These are phyloP conservation scores for Oostethus manadensis DNA, from an alignment of 2,113 vertebrate species.

Conservation along the genomic window DNA sequence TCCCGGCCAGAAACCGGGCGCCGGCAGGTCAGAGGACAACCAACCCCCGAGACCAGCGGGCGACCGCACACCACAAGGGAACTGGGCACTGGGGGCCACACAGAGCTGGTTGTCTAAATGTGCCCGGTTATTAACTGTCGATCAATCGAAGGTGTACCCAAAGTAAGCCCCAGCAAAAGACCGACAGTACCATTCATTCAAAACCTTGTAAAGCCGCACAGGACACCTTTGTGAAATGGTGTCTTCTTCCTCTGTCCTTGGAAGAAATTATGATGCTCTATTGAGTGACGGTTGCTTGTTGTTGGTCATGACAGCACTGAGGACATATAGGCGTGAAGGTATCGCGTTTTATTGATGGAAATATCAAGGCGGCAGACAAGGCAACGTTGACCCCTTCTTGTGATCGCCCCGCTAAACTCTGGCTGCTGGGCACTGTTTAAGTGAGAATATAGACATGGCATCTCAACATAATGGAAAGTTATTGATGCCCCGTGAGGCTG, in stretches of 20 bases:
- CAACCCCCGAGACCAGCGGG: too few relatives aligned
- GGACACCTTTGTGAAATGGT: constrained; percentile 20
- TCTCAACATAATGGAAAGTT: constrained; percentile 69
- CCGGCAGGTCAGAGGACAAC: too few relatives aligned
- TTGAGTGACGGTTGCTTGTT: constrained; percentile 53
- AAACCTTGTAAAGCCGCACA: constrained; percentile 3
- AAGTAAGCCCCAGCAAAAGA: neutral
- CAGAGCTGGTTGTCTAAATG: too few relatives aligned
- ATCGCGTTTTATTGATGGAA: constrained; percentile 65
- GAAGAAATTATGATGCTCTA: constrained; percentile 46
- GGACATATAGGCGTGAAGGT: constrained; percentile 58
- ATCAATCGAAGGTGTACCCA: too few relatives aligned
- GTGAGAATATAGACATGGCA: constrained; percentile 64
- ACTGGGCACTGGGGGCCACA: too few relatives aligned
- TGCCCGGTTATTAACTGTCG: too few relatives aligned
- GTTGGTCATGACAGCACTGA: constrained; percentile 57
- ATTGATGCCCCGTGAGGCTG: constrained; percentile 62
- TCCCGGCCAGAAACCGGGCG: too few relatives aligned
- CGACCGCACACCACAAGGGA: too few relatives aligned
- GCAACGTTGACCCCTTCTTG: constrained; percentile 51
- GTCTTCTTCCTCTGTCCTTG: constrained; percentile 46
- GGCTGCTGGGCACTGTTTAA: constrained; percentile 52
- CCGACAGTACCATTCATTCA: constrained; percentile 12
- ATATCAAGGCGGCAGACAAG: constrained; percentile 65
- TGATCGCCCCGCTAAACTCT: constrained; percentile 38